Percentiles rank a stretch among this genome's conserved stretches.
These are phyloP conservation scores for Parnassius orleans DNA, from an alignment of 2,888 invertebrate genomes.

Conservation along the genomic window DNA sequence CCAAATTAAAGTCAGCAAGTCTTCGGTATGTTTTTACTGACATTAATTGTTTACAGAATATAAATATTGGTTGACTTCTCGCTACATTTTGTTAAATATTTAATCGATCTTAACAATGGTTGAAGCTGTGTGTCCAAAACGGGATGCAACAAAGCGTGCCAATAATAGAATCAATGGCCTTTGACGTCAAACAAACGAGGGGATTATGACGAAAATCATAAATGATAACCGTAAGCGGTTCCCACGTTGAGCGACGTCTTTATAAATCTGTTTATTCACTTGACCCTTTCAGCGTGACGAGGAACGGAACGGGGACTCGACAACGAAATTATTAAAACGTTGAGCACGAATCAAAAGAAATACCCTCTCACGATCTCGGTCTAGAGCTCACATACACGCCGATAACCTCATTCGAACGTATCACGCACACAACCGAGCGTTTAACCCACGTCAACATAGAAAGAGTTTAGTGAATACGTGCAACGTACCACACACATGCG, in stretches of 20 bases:
- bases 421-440: slow-evolving; percentile 35
- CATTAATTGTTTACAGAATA: not conserved
- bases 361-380: slow-evolving; percentile 35
- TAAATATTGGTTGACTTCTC: not conserved
- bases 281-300: slow-evolving; percentile 70
- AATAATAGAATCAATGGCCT: slow-evolving; percentile 28
- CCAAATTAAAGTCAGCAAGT: too few relatives aligned
- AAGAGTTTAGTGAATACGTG: slow-evolving; percentile 11
- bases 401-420: slow-evolving; percentile 26
- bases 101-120: slow-evolving; percentile 3
- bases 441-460: not conserved
- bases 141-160: slow-evolving; percentile 20
- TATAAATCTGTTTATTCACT: slow-evolving; percentile 64
- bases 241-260: slow-evolving; percentile 72
- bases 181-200: slow-evolving; percentile 29
- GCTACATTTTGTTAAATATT: slow-evolving; percentile 1
- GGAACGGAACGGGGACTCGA: slow-evolving; percentile 44
- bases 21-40: too few relatives aligned
- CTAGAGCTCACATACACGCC: slow-evolving; percentile 33
- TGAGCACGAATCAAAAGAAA: slow-evolving; percentile 49
- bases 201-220: slow-evolving; percentile 50
- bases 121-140: slow-evolving; percentile 10
- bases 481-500: slow-evolving; percentile 21
- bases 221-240: slow-evolving; percentile 55
- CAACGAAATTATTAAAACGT: slow-evolving; percentile 61